These are phyloP conservation scores for Umimayanthus kanabou DNA, from an alignment of 92 coral and sea anemone species.

Conservation along the genomic window DNA sequence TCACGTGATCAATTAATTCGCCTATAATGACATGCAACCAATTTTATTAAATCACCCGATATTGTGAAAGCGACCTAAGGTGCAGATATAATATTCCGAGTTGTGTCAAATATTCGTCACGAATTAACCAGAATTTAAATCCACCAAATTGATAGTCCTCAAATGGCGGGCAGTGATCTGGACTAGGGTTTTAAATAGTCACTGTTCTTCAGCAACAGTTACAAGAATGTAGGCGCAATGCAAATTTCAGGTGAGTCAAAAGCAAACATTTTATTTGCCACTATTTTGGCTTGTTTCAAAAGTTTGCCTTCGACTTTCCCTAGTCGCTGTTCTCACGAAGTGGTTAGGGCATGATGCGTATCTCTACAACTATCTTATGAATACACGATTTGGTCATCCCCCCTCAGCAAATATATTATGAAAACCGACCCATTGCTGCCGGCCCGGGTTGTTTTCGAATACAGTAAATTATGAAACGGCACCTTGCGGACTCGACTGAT, in stretches of 20 bases:
- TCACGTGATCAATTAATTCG: conserved; percentile 33
- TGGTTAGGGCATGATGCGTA: neutral
- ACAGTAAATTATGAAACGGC: conserved; percentile 5
- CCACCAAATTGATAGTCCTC: conserved; percentile 11
- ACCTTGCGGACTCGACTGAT: neutral
- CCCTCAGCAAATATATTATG: conserved; percentile 12
- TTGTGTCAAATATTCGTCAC: conserved; percentile 43
- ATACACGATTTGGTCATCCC: neutral
- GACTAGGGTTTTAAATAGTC: neutral
- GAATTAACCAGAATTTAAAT: conserved; percentile 27
- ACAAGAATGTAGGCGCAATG: conserved; percentile 42
- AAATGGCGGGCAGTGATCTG: neutral
- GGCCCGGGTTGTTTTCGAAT: conserved; percentile 15
- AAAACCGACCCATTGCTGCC: conserved; percentile 6
- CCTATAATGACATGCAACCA: conserved; percentile 30
- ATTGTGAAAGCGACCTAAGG: conserved; percentile 36
- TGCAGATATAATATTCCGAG: conserved; percentile 24
- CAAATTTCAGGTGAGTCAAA: conserved; percentile 48
- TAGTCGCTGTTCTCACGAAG: neutral
- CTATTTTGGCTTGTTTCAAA: conserved; percentile 1
- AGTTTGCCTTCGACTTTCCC: conserved; percentile 9
- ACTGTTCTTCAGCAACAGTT: conserved; percentile 6
- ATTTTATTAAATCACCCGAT: conserved; percentile 34
- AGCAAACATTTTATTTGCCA: conserved; percentile 35
- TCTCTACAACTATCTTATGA: conserved; percentile 1